phyloP scores from a whole-genome alignment of 2,888 invertebrate genomes.

The Mantis religiosa region DNA sequence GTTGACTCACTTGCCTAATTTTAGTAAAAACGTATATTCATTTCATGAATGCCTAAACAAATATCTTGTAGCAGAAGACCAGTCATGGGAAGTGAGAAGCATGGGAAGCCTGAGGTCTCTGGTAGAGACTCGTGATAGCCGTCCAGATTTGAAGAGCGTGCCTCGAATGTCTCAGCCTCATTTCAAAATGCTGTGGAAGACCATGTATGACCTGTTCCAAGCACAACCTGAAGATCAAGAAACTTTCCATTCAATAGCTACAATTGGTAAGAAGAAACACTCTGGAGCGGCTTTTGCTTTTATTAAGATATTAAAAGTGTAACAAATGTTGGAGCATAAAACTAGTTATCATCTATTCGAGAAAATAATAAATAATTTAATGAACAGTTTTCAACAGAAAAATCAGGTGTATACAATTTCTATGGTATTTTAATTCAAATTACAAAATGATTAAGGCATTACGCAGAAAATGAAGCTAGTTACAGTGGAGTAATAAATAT shows the following conservation, averaged over 20 bases:
- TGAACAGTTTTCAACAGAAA: too few relatives aligned
- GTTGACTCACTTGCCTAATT: too few relatives aligned
- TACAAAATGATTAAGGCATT: too few relatives aligned
- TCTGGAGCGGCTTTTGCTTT: too few relatives aligned
- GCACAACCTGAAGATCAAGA: slow-evolving; percentile 63
- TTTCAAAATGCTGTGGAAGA: slow-evolving; percentile 89
- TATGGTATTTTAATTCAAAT: too few relatives aligned
- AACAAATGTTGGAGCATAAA: too few relatives aligned
- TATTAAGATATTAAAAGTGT: background rate
- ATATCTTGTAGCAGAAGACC: slow-evolving; percentile 20
- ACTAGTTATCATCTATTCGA: too few relatives aligned
- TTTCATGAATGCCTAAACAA: background rate
- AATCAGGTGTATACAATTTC: too few relatives aligned
- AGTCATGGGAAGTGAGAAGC: slow-evolving; percentile 36
- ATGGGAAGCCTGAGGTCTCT: slow-evolving; percentile 36
- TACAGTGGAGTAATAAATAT: too few relatives aligned
- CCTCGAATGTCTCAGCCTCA: slow-evolving; percentile 73
- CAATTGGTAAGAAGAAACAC: slow-evolving; percentile 47
- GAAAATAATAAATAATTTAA: too few relatives aligned
- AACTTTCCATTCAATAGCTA: slow-evolving; percentile 60
- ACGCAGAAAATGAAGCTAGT: too few relatives aligned
- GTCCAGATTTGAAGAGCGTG: slow-evolving; percentile 53
- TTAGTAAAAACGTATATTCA: too few relatives aligned
- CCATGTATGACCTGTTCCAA: slow-evolving; percentile 78
- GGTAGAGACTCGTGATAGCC: slow-evolving; percentile 51